phyloP scores from a whole-genome alignment of 2,113 vertebrate genomes.

The Rhea pennata region DNA sequence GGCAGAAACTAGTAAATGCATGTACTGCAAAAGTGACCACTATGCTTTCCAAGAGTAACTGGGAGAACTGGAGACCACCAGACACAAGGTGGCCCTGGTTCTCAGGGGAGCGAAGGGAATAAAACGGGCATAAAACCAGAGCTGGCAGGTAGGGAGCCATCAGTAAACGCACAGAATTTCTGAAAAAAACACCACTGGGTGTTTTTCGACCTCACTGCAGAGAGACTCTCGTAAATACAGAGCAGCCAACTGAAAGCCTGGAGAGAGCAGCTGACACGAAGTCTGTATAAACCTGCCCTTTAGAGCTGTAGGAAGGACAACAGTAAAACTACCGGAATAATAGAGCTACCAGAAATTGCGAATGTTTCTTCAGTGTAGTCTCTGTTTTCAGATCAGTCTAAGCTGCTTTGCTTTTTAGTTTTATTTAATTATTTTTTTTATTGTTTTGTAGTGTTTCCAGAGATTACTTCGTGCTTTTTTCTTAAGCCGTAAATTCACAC shows the following conservation, averaged over 20 bases:
- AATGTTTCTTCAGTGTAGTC: background rate
- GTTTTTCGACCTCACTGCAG: background rate
- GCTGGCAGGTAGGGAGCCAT: background rate
- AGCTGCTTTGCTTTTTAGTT: background rate
- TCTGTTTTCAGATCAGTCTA: background rate
- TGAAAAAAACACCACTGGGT: background rate
- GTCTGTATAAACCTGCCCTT: constrained; percentile 1
- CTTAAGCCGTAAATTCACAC: background rate
- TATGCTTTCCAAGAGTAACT: background rate
- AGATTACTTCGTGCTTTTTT: constrained; percentile 35
- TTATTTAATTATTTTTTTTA: constrained; percentile 12
- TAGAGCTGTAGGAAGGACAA: background rate
- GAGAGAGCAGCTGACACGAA: background rate
- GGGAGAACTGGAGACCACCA: background rate
- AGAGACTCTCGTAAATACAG: background rate
- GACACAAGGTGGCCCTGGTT: background rate
- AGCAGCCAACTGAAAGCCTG: background rate
- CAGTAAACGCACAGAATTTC: background rate
- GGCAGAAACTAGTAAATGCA: background rate
- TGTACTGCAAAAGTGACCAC: background rate
- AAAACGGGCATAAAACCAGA: background rate
- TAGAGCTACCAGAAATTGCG: background rate
- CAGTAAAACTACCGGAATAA: background rate
- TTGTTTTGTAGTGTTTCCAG: background rate
- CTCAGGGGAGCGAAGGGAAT: background rate